Conservation (phyloP, 37 sponge, comb jelly and placozoan genomes). For the Beroe ovata region DNA sequence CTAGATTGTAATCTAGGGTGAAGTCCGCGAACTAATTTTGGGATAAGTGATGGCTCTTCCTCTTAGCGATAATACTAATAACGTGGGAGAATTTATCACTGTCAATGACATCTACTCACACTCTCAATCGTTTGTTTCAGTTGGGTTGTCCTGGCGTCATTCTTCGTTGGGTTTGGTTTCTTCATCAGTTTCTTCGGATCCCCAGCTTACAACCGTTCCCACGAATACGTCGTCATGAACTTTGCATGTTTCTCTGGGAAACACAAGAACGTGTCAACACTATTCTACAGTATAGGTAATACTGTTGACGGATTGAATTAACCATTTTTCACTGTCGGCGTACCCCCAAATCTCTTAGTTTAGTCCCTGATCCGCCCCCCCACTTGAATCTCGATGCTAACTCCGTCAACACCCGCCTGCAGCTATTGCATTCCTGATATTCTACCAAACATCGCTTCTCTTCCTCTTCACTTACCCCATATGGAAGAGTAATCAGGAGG, state of each 20-base stretch:
- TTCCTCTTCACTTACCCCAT: slow-evolving; percentile 66
- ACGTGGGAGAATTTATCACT: too few relatives aligned
- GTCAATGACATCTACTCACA: too few relatives aligned
- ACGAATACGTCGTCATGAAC: slow-evolving; percentile 6
- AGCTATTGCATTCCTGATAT: slow-evolving; percentile 1
- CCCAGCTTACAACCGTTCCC: slow-evolving; percentile 3
- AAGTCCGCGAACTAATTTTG: too few relatives aligned
- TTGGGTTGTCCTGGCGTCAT: slow-evolving; percentile 7
- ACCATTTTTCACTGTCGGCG: too few relatives aligned
- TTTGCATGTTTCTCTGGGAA: slow-evolving; percentile 52
- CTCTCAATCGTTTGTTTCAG: too few relatives aligned
- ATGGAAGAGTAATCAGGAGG: slow-evolving; percentile 25
- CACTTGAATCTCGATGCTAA: too few relatives aligned
- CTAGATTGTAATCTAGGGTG: background rate
- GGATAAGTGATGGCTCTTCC: too few relatives aligned
- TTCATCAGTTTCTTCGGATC: slow-evolving; percentile 53
- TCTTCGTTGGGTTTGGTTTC: slow-evolving; percentile 44
- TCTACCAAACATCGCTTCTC: slow-evolving; percentile 55
- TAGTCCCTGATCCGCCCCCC: too few relatives aligned
- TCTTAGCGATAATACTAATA: too few relatives aligned
- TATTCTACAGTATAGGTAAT: slow-evolving; percentile 35
- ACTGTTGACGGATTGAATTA: too few relatives aligned
- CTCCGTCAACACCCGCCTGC: too few relatives aligned
- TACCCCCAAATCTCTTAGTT: too few relatives aligned
- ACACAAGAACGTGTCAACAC: slow-evolving; percentile 44